Base-by-base conservation (phyloP, 2,888 invertebrate species). In the Drosophila barbarae region DNA sequence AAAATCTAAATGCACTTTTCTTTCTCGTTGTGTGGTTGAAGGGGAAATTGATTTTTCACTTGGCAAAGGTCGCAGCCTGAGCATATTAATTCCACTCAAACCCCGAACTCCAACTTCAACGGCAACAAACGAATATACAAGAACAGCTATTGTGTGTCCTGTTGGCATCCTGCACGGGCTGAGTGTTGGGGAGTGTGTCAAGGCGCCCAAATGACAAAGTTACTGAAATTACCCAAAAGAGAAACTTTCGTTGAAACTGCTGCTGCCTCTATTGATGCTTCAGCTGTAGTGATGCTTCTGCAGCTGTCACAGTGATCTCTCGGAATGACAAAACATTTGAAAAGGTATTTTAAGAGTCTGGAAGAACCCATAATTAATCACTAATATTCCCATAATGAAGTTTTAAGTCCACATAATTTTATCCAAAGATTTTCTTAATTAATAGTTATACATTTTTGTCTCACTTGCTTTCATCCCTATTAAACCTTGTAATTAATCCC, bases 11-110 rank as follows among this genome's bases (percentile, higher is more conserved):
- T 13, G 7, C 2, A n/a, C 5, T 30, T 42, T 15, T 36, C 6
- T 26, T 64, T 63, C 34, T 18, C n/a, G 10, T 21, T 26, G 52
- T 68, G 55, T 36, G 21, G n/a, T 9, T 5, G 32, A 50, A 32
- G 30, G 67, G 52, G 54, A 79, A 82, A 82, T 82, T 82, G 81
- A 82, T 84, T 82, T 82, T 82, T 77, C 77, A 79, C 80, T 79
- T 84, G 82, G 73, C 71, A 73, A 67, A 70, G 74, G 76, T 73
- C 71, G 57, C 72, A 70, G 68, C 71, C 67, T 69, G 69, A 82
- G 79, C 84, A 82, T 84, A 81, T 81, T 84, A 81, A 81, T 81
- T 69, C 69, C 39, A 63, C 69, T 75, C 67, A 52, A 58, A 36
- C 63, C 63, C 63, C 51, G 44, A 51, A 52, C 51, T 64, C 28